phyloP scores from a whole-genome alignment of 1,140 invertebrate species.

The Hyposmocoma kahamanoa region DNA sequence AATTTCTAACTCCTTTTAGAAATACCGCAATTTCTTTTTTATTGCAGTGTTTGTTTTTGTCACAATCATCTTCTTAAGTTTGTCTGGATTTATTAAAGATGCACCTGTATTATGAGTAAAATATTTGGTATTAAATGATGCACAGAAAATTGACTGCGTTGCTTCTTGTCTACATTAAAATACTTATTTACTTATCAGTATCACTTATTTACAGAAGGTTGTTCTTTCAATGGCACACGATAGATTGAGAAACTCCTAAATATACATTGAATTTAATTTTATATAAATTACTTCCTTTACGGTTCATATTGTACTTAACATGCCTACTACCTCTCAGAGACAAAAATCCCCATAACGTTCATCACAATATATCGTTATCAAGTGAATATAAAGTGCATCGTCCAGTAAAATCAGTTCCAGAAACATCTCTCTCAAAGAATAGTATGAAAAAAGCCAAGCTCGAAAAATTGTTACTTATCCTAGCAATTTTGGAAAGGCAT shows the following conservation, averaged over 20 bases:
- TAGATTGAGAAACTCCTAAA: constrained; percentile 10
- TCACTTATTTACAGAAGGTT: constrained; percentile 31
- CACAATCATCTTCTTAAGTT: neutral
- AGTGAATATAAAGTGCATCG: constrained; percentile 5
- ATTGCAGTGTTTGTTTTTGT: no score
- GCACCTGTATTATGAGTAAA: neutral
- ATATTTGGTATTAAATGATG: constrained; percentile 30
- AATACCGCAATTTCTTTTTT: no score
- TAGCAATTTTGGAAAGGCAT: constrained; percentile 22
- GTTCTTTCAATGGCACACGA: constrained; percentile 54
- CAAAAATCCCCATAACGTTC: constrained; percentile 18
- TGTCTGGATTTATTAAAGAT: neutral
- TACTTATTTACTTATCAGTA: constrained; percentile 14
- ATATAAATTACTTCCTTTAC: neutral
- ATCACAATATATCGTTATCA: constrained; percentile 1
- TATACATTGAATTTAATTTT: neutral
- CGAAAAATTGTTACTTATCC: constrained; percentile 25
- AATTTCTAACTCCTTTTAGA: no score
- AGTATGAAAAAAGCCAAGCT: constrained; percentile 32
- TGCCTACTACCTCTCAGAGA: constrained; percentile 8
- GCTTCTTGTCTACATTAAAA: constrained; percentile 24
- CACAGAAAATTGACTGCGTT: constrained; percentile 55
- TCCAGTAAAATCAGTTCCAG: constrained; percentile 3
- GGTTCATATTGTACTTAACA: neutral
- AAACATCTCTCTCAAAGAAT: constrained; percentile 12